Percentiles rank a stretch among this genome's conserved stretches.
These are phyloP conservation scores for Paracyclopina nana DNA, from an alignment of 1,140 invertebrate genomes.

Conservation along the genomic window DNA sequence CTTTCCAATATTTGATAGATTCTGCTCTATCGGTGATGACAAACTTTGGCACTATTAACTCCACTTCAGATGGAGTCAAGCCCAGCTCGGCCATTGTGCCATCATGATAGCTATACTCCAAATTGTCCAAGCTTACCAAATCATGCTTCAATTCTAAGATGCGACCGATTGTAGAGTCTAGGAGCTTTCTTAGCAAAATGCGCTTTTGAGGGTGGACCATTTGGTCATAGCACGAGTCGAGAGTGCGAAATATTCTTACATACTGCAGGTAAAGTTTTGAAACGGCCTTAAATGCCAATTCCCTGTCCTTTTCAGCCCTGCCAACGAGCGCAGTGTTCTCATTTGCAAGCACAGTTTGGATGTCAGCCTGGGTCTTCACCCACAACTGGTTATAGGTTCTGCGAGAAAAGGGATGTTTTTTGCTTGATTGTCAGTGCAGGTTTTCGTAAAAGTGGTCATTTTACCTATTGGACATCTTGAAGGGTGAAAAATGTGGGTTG, in stretches of 20 bases:
- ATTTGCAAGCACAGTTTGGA: no score
- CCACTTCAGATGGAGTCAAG: slow-evolving; percentile 30
- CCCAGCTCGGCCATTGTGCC: slow-evolving; percentile 31
- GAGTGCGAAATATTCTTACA: slow-evolving; percentile 45
- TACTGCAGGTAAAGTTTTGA: slow-evolving; percentile 49
- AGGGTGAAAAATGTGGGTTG: no score
- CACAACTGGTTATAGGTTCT: no score
- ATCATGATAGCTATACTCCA: slow-evolving; percentile 32
- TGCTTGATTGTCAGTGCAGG: no score
- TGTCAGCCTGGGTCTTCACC: no score
- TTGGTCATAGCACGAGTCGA: slow-evolving; percentile 69
- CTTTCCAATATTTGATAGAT: slow-evolving; percentile 21
- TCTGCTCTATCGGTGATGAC: slow-evolving; percentile 23
- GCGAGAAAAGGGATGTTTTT: no score
- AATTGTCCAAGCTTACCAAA: slow-evolving; percentile 50
- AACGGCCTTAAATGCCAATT: slow-evolving; percentile 1
- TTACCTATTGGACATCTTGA: no score
- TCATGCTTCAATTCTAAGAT: slow-evolving; percentile 45
- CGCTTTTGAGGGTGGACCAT: slow-evolving; percentile 81
- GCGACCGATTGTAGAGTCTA: slow-evolving; percentile 58
- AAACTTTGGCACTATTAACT: slow-evolving; percentile 31
- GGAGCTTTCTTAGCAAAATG: slow-evolving; percentile 46
- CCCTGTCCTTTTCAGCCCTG: no score
- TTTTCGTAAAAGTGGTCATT: no score
- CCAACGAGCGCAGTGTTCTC: no score